Evolutionary conservation across 2,888 invertebrate genomes (phyloP).

Genomic region (Stenodera caucasica): DNA sequence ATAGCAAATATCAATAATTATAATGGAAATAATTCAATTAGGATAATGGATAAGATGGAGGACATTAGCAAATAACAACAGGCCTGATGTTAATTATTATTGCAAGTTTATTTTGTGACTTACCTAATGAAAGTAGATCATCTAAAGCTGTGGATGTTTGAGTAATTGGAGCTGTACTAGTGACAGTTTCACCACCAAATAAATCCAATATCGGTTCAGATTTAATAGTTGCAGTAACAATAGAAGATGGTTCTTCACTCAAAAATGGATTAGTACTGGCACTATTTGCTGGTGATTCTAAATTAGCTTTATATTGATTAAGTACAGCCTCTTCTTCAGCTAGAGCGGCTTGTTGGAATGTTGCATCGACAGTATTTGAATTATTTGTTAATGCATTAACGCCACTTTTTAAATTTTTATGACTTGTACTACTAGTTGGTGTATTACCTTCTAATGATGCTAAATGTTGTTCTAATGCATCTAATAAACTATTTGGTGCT

Average conservation of each 20-base stretch:
- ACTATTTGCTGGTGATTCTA: constrained; percentile 71
- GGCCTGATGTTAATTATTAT: neutral
- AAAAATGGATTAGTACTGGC: constrained; percentile 85
- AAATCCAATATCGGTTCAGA: constrained; percentile 73
- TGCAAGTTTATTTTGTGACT: neutral
- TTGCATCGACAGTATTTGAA: constrained; percentile 84
- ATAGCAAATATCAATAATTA: too few relatives aligned
- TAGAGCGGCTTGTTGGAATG: constrained; percentile 80
- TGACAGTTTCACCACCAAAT: constrained; percentile 65
- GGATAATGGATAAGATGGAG: too few relatives aligned
- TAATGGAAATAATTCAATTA: too few relatives aligned
- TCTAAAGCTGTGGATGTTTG: constrained; percentile 73
- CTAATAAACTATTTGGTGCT: constrained; percentile 96
- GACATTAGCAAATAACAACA: too few relatives aligned
- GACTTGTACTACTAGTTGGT: constrained; percentile 81
- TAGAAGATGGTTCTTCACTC: constrained; percentile 56
- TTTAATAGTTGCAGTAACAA: constrained; percentile 20
- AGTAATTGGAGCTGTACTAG: constrained; percentile 45
- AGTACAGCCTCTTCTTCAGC: constrained; percentile 96
- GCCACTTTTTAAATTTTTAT: constrained; percentile 88
- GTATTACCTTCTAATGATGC: constrained; percentile 93
- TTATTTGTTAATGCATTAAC: constrained; percentile 85
- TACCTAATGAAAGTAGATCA: constrained; percentile 66
- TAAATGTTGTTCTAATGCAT: constrained; percentile 96
- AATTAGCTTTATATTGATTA: constrained; percentile 91